Evolutionary conservation across 2,888 invertebrate species (phyloP).

Genomic region (Lithophane ornitopus): DNA sequence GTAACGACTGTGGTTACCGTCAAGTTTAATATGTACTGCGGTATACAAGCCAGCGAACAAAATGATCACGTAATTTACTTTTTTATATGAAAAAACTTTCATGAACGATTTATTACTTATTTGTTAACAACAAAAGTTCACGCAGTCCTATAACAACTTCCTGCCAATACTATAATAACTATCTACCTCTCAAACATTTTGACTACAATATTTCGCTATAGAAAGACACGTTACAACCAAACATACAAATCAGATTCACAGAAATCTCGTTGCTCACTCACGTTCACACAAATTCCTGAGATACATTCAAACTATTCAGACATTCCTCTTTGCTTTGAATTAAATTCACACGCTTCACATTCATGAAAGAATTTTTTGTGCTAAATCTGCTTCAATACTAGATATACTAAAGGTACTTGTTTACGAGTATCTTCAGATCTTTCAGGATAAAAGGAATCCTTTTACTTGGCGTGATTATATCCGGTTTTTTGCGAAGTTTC

Average conservation of each 20-base stretch:
- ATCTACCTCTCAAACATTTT: neutral
- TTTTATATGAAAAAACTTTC: neutral
- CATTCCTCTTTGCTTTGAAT: slow-evolving; percentile 50
- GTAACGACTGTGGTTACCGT: neutral
- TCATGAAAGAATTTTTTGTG: slow-evolving; percentile 32
- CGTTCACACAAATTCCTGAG: slow-evolving; percentile 28
- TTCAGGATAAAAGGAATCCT: slow-evolving; percentile 12
- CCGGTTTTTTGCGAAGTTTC: neutral
- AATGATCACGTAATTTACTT: neutral
- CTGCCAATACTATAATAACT: neutral
- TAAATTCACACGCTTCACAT: slow-evolving; percentile 52
- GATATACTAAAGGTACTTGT: slow-evolving; percentile 7
- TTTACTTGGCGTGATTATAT: slow-evolving; percentile 24
- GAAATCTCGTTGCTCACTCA: slow-evolving; percentile 23
- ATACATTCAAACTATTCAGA: slow-evolving; percentile 40
- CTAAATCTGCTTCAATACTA: slow-evolving; percentile 20
- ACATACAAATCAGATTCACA: slow-evolving; percentile 15
- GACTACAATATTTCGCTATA: neutral
- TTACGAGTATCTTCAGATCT: slow-evolving; percentile 11
- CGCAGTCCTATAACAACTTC: neutral
- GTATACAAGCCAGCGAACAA: neutral
- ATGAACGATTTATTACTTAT: neutral
- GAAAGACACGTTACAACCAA: slow-evolving; percentile 3
- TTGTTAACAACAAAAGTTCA: neutral
- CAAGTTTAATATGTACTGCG: slow-evolving; percentile 10